Base-by-base conservation (phyloP, 1,140 invertebrate genomes). In the Muscidifurax raptorellus region DNA sequence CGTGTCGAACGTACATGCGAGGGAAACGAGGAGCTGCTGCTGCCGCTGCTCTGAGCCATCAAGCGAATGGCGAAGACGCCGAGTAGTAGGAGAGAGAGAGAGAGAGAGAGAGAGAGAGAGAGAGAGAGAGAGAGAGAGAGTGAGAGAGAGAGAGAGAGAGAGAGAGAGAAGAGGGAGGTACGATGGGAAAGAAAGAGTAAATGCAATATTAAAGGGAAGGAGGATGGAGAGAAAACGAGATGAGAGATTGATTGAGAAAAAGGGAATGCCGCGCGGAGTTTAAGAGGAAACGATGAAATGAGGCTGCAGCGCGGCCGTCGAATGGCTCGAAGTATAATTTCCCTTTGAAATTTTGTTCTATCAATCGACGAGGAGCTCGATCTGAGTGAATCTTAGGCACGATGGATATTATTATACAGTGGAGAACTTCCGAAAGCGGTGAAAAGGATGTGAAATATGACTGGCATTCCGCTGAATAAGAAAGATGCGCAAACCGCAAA, bases 61-160 rank as follows among this genome's bases (percentile, higher is more conserved):
- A 88, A 81, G 84, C 85, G 85, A 83, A 86, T 80, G 86, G 84
- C 82, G 74, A 86, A 66, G 83, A 86, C 72, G 85, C 76, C 85
- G 74, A 82, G 77, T 85, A 87, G 40, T 36, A 44, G 28, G 83
- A 28, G 83, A 30, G 64, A 59, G 77, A 75, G 69, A 80, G 83
- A 78, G 77, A 71, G 78, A 82, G 79, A 47, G 18, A 80, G 83
- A 30, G 64, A 59, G 80, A 75, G 74, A 80, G 83, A 80, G 76
- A 69, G 77, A 82, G 79, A 44, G 27, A 80, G 32, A 40, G 30
- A 9, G 32, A 66, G 18, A 12, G 77, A 22, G 30, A 71, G 36
- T 47, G 32, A 64, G 59, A 76, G n/a, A 28, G 6, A n/a, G 25
- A 27, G 64, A 66, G 64, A 25, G 32, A 28, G 78, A 71, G 78